These are phyloP conservation scores for Urocolius indicus DNA, from an alignment of 2,113 vertebrate species.

Conservation along the genomic window DNA sequence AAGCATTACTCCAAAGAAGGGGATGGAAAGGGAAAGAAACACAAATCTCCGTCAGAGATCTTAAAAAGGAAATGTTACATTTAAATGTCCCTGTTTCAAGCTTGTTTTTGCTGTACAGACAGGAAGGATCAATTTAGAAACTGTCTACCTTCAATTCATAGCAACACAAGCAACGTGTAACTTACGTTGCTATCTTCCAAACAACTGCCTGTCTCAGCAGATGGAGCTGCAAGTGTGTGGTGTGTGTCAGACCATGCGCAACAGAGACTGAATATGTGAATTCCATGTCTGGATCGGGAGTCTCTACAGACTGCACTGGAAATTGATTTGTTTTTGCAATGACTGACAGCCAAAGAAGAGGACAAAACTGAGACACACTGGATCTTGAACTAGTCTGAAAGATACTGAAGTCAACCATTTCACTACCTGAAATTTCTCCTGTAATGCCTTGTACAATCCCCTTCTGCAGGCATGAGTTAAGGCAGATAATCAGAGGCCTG, in stretches of 20 bases:
- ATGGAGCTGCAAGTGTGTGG: rapidly evolving
- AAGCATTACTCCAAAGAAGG: rapidly evolving
- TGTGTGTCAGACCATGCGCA: background rate
- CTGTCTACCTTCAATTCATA: background rate
- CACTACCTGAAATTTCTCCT: background rate
- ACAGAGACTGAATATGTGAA: background rate
- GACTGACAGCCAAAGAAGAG: background rate
- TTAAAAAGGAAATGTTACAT: background rate
- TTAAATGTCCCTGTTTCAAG: background rate
- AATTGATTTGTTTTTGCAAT: background rate
- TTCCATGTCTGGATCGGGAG: background rate
- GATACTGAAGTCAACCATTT: background rate
- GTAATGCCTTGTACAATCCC: background rate
- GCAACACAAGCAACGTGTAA: background rate
- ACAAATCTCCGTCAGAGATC: background rate
- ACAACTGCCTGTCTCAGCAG: background rate
- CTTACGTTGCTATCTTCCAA: background rate
- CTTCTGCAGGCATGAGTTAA: background rate
- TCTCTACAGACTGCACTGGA: background rate
- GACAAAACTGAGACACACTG: background rate
- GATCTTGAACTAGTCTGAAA: background rate
- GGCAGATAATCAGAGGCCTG: background rate
- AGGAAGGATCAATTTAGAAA: background rate
- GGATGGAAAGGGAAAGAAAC: background rate
- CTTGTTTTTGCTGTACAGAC: background rate